Conservation (phyloP, 2,888 invertebrate species). For the Anthrax anthrax region DNA sequence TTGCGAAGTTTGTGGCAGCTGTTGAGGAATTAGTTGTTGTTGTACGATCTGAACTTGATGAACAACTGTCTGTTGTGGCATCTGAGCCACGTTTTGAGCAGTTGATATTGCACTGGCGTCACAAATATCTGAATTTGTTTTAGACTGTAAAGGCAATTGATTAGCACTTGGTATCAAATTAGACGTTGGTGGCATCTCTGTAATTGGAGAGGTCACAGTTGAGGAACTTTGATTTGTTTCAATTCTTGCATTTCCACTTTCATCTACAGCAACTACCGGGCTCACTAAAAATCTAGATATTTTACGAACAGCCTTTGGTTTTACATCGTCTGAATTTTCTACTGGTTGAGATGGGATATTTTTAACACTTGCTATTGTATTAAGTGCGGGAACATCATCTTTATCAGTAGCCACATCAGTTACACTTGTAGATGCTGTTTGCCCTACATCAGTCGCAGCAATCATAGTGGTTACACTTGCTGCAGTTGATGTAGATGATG, state of each 20-base stretch:
- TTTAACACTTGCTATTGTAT: neutral
- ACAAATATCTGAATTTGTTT: neutral
- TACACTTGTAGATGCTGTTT: neutral
- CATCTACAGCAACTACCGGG: slow-evolving; percentile 47
- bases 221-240: slow-evolving; percentile 5
- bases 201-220: neutral
- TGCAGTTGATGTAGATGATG: neutral
- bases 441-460: too few relatives aligned
- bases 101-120: neutral
- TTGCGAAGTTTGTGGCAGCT: neutral
- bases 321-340: slow-evolving; percentile 19
- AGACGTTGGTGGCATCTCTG: neutral
- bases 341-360: neutral
- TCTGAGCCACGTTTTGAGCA: neutral
- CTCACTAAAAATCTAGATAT: slow-evolving; percentile 72
- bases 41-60: neutral
- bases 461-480: neutral
- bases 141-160: neutral
- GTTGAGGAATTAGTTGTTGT: neutral
- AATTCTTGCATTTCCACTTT: slow-evolving; percentile 14
- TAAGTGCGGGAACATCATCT: neutral
- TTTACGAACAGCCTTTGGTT: slow-evolving; percentile 48
- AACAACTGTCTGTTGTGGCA: neutral
- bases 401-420: neutral
- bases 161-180: slow-evolving; percentile 1